Conservation (phyloP, 2,888 invertebrate genomes). For the Schizaphis graminum region DNA sequence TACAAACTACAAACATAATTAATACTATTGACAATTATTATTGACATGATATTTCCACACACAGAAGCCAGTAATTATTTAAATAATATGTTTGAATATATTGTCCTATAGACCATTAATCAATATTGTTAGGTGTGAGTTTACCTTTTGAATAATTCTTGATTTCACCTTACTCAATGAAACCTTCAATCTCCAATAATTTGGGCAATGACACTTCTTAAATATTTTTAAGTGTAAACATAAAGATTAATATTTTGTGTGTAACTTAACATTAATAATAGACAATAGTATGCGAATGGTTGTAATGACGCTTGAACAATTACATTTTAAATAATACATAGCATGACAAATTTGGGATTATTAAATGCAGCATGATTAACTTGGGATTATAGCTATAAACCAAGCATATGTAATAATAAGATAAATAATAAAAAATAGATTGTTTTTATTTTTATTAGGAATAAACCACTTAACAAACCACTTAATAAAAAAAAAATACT, state of each 20-base stretch:
- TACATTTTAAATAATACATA: neutral
- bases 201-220: neutral
- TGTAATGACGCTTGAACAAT: neutral
- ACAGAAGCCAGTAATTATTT: neutral
- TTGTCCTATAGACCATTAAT: neutral
- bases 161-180: neutral
- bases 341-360: neutral
- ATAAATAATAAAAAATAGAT: constrained; percentile 3
- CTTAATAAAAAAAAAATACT: neutral
- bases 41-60: neutral
- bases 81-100: neutral
- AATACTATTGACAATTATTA: neutral
- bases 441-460: constrained; percentile 39
- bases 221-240: neutral
- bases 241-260: neutral
- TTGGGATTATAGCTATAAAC: neutral
- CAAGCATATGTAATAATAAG: neutral
- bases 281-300: neutral
- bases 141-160: neutral
- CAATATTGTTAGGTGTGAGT: neutral
- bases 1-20: neutral
- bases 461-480: neutral
- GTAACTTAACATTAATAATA: neutral
- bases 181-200: neutral
- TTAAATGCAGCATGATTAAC: neutral